These are phyloP conservation scores for Ellobium chinense DNA, from an alignment of 2,888 invertebrate genomes.

Conservation along the genomic window DNA sequence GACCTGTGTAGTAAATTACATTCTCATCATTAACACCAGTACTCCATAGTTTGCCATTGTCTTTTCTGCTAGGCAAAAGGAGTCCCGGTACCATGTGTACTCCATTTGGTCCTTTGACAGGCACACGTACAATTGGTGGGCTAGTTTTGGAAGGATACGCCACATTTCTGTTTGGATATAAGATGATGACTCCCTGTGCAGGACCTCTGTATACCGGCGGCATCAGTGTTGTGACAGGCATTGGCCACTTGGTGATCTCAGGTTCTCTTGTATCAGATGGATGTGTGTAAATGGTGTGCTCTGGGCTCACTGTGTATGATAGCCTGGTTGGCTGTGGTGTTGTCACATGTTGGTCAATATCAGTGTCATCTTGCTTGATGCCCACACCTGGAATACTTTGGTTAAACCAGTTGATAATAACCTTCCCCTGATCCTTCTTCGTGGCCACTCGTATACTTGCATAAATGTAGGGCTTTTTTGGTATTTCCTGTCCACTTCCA, in stretches of 20 bases:
- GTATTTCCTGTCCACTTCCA: background rate
- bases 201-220: conserved; percentile 32
- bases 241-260: background rate
- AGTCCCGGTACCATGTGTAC: background rate
- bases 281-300: background rate
- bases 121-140: background rate
- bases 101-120: background rate
- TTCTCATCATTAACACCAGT: background rate
- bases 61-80: background rate
- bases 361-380: background rate
- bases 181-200: background rate
- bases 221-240: background rate
- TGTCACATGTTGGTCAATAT: background rate
- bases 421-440: background rate
- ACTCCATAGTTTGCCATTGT: background rate
- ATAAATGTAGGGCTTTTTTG: background rate
- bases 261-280: background rate
- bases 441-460: background rate
- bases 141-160: background rate
- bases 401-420: background rate
- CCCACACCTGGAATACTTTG: background rate
- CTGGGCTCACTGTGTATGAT: background rate
- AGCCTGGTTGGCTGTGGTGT: background rate
- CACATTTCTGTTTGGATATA: background rate
- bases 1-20: conserved; percentile 1